Percentiles rank a stretch among this genome's conserved stretches.
These are phyloP conservation scores for Diachasmimorpha longicaudata DNA, from an alignment of 1,140 invertebrate genomes.

Conservation along the genomic window DNA sequence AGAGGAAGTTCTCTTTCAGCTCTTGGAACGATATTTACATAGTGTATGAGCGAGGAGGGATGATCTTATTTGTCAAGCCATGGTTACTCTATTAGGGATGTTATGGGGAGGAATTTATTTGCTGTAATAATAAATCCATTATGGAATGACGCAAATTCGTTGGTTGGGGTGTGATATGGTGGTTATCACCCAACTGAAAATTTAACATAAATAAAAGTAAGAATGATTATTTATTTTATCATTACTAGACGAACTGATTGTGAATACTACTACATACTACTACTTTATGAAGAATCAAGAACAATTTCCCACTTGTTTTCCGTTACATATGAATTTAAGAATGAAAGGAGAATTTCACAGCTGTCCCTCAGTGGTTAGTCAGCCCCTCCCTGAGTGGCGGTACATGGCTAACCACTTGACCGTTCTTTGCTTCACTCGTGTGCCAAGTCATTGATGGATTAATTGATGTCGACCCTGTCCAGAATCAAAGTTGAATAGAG, in stretches of 20 bases:
- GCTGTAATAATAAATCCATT: slow-evolving; percentile 64
- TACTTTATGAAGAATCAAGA: no score
- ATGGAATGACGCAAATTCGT: slow-evolving; percentile 39
- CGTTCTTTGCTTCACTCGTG: slow-evolving; percentile 42
- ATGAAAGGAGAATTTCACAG: slow-evolving; percentile 34
- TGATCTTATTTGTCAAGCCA: slow-evolving; percentile 62
- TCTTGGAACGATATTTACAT: slow-evolving; percentile 56
- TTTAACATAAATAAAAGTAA: no score
- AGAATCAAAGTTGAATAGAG: slow-evolving; percentile 11
- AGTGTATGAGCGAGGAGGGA: slow-evolving; percentile 57
- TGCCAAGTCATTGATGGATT: slow-evolving; percentile 58
- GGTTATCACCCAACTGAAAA: no score
- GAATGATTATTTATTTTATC: no score
- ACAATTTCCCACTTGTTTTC: no score
- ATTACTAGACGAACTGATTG: no score
- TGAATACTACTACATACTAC: no score
- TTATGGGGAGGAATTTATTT: slow-evolving; percentile 61
- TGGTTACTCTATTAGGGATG: slow-evolving; percentile 60
- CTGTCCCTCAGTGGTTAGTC: slow-evolving; percentile 49
- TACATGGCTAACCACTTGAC: slow-evolving; percentile 65
- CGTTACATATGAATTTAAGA: no score
- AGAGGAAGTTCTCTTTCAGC: slow-evolving; percentile 29
- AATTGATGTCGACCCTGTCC: slow-evolving; percentile 41
- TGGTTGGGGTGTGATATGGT: slow-evolving; percentile 35
- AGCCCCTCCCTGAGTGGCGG: slow-evolving; percentile 55